Base-by-base conservation (phyloP, 37 sponge, comb jelly and placozoan genomes). In the Hormiphora californensis region DNA sequence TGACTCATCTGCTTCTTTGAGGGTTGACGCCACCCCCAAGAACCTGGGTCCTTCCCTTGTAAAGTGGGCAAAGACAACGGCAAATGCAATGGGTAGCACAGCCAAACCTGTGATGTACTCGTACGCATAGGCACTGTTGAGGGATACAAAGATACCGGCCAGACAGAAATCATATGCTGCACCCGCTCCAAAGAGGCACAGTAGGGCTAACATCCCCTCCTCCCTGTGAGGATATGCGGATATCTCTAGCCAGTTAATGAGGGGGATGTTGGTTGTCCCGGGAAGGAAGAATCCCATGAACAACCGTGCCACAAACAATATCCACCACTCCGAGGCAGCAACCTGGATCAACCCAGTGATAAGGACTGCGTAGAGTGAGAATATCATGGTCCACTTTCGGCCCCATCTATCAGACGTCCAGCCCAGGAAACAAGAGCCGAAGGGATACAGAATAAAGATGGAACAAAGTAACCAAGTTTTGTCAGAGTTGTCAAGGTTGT, bases 381-480 rank as follows among this genome's bases (percentile, higher is more conserved):
- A 5, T 4, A 57, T 15, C 61, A 57, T 23, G 30, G 61, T 28
- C 61, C 61, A 57, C n/a, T 57, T 57, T 30, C 61, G n/a, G 7
- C 61, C 61, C 61, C 61, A 57, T 30, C 27, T 57, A 30, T 57
- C 61, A 5, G 61, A 23, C n/a, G 61, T 57, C 61, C 61, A 57
- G n/a, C 61, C 61, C 4, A 57, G 7, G n/a, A 57, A 57, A 15
- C 61, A 57, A 57, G 61, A 23, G 5, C 61, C 61, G n/a, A 57
- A 57, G 30, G 61, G 61, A 15, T 57, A 57, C 5, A 57, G 61
- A 5, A 57, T 5, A 12, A 57, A 57, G 61, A 57, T 57, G 7
- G 61, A 57, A 30, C 61, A 57, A 15, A 57, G 61, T 4, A 57
- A 30, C 61, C 61, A 57, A 30, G 61, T 28, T 57, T 30, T 57